These are phyloP conservation scores for Echinometra lucunter DNA, from an alignment of 53 echinoderm and acorn worm species.

Conservation along the genomic window DNA sequence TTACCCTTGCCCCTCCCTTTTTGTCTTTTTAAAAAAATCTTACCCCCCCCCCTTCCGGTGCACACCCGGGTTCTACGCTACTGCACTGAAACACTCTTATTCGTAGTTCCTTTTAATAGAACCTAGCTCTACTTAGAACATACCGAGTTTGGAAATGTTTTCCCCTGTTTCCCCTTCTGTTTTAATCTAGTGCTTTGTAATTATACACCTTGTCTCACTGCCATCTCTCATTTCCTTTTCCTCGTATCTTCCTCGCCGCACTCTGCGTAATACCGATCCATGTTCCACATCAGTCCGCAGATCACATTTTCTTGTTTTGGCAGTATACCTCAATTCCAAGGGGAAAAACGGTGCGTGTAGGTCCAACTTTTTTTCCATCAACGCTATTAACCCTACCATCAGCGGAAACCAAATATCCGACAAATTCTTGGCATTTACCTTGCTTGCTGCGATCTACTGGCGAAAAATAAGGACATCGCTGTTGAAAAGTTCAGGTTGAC, in stretches of 20 bases:
- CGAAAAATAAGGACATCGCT: conserved; percentile 62
- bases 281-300: background rate
- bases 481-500: conserved; percentile 42
- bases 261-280: background rate
- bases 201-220: background rate
- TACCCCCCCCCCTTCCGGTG: background rate
- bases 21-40: background rate
- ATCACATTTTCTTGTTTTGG: conserved; percentile 10
- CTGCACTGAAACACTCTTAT: background rate
- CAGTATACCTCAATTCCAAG: background rate
- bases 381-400: background rate
- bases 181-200: background rate
- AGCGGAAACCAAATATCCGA: conserved; percentile 60
- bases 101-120: background rate
- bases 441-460: conserved; percentile 27
- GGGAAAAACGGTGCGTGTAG: background rate
- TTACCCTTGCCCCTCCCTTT: background rate
- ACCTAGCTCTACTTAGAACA: background rate
- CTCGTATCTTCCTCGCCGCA: background rate
- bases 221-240: background rate
- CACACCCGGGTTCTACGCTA: background rate
- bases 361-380: background rate
- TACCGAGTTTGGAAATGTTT: background rate
- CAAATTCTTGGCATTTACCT: conserved; percentile 55
- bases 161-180: background rate